Percentiles rank a stretch among this genome's conserved stretches.
These are phyloP conservation scores for Cerastoderma edule DNA, from an alignment of 2,888 invertebrate genomes.

Conservation along the genomic window DNA sequence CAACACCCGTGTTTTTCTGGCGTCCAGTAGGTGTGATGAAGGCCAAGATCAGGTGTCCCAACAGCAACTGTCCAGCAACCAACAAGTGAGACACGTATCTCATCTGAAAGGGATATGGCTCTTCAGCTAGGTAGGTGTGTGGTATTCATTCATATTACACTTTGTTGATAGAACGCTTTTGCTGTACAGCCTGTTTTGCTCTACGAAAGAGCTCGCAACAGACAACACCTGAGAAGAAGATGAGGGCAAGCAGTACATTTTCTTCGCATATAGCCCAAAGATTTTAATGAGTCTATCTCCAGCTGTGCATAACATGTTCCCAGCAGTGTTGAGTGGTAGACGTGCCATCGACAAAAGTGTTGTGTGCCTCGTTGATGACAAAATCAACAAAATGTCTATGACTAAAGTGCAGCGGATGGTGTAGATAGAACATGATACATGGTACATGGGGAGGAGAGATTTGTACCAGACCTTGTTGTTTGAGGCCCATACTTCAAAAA, in stretches of 20 bases:
- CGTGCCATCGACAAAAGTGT: conserved; percentile 6
- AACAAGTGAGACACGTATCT: conserved; percentile 11
- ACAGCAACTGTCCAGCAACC: conserved; percentile 21
- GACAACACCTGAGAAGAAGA: background rate
- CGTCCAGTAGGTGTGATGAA: conserved; percentile 18
- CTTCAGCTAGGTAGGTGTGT: conserved; percentile 3
- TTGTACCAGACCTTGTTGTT: conserved; percentile 7
- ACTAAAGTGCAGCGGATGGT: conserved; percentile 18
- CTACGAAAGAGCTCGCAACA: background rate
- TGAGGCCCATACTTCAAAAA: background rate
- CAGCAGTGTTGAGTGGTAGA: conserved; percentile 4
- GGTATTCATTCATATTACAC: conserved; percentile 5
- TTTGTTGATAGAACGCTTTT: background rate
- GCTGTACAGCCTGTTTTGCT: background rate
- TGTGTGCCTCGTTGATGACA: background rate
- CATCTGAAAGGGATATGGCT: conserved; percentile 11
- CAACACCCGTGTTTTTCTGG: conserved; percentile 17
- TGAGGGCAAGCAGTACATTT: background rate
- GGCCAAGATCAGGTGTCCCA: conserved; percentile 19
- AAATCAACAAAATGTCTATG: conserved; percentile 17
- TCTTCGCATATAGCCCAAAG: conserved; percentile 2
- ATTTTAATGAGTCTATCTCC: conserved; percentile 11
- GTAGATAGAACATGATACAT: conserved; percentile 12
- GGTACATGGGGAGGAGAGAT: background rate
- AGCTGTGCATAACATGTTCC: conserved; percentile 7